Percentiles rank a stretch among this genome's conserved stretches.
Evolutionary conservation across 2,888 invertebrate species (phyloP).

Genomic region (Adelognathus sp.): DNA sequence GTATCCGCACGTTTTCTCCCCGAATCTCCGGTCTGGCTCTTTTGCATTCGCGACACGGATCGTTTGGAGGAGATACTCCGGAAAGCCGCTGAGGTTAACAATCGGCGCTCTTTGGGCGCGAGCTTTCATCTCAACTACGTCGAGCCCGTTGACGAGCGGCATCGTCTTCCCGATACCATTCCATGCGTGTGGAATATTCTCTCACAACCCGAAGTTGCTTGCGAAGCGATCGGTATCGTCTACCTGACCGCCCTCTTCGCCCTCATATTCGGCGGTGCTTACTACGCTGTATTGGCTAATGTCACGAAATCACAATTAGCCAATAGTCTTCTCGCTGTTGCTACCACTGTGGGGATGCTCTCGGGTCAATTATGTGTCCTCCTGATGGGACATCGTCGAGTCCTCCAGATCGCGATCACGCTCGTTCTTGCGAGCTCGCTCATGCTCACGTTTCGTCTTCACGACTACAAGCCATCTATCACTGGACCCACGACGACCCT

Average conservation of each 20-base stretch:
- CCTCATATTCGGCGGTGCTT: conserved; percentile 59
- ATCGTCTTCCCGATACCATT: conserved; percentile 47
- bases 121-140: conserved; percentile 54
- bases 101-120: conserved; percentile 37
- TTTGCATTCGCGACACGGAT: conserved; percentile 45
- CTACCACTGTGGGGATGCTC: conserved; percentile 55
- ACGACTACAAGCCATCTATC: conserved; percentile 50
- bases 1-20: conserved; percentile 56
- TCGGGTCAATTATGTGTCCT: conserved; percentile 60
- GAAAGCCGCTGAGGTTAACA: conserved; percentile 51
- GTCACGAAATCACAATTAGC: conserved; percentile 55
- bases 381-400: conserved; percentile 60
- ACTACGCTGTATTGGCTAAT: conserved; percentile 52
- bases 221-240: conserved; percentile 59
- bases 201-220: conserved; percentile 57
- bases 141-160: conserved; percentile 40
- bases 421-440: conserved; percentile 59
- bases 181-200: conserved; percentile 57
- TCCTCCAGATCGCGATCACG: conserved; percentile 55
- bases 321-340: conserved; percentile 45
- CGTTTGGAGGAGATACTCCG: conserved; percentile 44
- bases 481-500: conserved; percentile 61
- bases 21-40: conserved; percentile 64
- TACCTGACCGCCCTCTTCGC: conserved; percentile 60
- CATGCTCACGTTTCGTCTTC: conserved; percentile 53